Percentiles rank a stretch among this genome's conserved stretches.
Conservation (phyloP, 2,888 invertebrate species). For the Sminthurinus aureus region DNA sequence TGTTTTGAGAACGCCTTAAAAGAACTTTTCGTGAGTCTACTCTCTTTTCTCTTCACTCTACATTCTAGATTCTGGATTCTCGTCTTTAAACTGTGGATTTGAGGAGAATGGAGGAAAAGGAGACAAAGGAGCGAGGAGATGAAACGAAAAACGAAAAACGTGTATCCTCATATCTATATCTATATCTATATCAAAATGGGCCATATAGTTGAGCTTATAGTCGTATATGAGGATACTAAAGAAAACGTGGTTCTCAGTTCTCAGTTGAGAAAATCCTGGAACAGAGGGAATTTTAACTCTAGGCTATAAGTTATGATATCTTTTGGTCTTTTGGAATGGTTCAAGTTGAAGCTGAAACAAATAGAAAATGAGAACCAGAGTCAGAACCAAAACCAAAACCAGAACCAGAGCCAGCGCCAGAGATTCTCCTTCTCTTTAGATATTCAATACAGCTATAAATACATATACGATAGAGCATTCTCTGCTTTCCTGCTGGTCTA, state of each 20-base stretch:
- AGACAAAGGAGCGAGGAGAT: not conserved
- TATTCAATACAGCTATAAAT: conserved; percentile 2
- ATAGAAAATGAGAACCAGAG: too few relatives aligned
- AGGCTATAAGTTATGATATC: conserved; percentile 20
- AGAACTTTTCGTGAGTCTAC: conserved; percentile 30
- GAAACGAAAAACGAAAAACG: conserved; percentile 1
- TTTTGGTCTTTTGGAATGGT: not conserved
- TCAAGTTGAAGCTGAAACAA: too few relatives aligned
- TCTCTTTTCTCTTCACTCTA: too few relatives aligned
- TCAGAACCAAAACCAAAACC: not conserved
- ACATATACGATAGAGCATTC: not conserved
- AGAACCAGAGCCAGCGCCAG: not conserved
- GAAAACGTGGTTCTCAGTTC: not conserved
- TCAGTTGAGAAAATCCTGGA: not conserved
- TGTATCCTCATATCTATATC: too few relatives aligned
- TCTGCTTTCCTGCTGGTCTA: not conserved
- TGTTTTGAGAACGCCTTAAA: conserved; percentile 35
- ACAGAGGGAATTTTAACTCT: conserved; percentile 13
- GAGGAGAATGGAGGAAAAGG: not conserved
- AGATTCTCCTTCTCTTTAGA: not conserved
- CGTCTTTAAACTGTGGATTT: not conserved
- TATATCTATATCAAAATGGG: not conserved
- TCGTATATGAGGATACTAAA: not conserved
- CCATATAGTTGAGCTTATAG: too few relatives aligned
- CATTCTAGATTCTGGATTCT: too few relatives aligned